Evolutionary conservation across 2,888 invertebrate genomes (phyloP), one percentile per base, ranked within the genome.

Genomic region (Nemotelus pantherinus): DNA sequence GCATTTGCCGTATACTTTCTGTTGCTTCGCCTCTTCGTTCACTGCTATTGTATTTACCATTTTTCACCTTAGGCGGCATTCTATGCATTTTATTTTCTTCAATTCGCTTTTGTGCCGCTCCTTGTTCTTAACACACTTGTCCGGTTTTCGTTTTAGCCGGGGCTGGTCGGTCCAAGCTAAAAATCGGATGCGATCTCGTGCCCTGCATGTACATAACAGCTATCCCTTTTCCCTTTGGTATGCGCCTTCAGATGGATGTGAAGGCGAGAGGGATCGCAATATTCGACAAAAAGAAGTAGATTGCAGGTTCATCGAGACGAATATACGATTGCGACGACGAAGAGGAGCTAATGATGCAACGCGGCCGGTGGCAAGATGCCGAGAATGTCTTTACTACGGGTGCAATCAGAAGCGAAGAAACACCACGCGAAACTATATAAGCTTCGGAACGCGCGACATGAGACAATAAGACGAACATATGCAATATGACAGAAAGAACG

Each of bases 161-260:
- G 25, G 25, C 58, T 43, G 60, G 41, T 39, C 60, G 60, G 39
- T 39, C 25, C 7, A 60, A 3, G 60, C 7, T 60, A 25, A 25
- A 25, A 25, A 25, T 25, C 25, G 25, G 25, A 25, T 25, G 25
- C 25, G 25, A 39, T 3, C 53, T 43, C 43, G 53, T 6, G 45
- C 3, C 3, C 68, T 25, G 25, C 25, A 63, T 5, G 63, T 5
- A 25, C 7, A 58, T n/a, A 63, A 6, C 9, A 41, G 2, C 4
- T 43, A 47, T 70, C 70, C 70, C 70, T 70, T 70, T 70, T 70
- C 55, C 70, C 70, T 70, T 41, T 53, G 50, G 67, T 50, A 70
- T 70, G 53, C 10, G 41, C 39, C 9, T 3, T 6, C 3, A 6
- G 5, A 10, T 10, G 53, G 4, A 53, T 3, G 47, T 7, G 3